phyloP scores from a whole-genome alignment of 2,113 vertebrate genomes.

The Phrynocephalus versicolor region DNA sequence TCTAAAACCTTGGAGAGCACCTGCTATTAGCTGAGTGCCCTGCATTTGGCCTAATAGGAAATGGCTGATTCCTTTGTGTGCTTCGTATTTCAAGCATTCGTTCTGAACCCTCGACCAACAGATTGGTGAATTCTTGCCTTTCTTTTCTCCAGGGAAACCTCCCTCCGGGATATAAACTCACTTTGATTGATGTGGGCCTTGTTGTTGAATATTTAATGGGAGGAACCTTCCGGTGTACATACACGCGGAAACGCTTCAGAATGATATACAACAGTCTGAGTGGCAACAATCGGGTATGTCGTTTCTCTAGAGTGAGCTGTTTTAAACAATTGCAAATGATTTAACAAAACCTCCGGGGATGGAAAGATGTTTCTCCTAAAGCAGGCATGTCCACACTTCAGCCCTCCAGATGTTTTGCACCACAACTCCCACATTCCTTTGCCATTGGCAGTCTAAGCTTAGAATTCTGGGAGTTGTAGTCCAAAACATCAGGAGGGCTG shows the following conservation, averaged over 20 bases:
- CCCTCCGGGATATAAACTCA: conserved; percentile 97
- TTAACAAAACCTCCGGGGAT: too few relatives aligned
- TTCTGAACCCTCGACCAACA: too few relatives aligned
- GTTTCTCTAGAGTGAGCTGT: not conserved
- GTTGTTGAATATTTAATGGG: conserved; percentile 98
- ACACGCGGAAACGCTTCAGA: conserved; percentile 94
- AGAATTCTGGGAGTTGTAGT: too few relatives aligned
- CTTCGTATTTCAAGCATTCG: not conserved
- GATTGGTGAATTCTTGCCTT: conserved; percentile 23
- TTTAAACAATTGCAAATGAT: not conserved
- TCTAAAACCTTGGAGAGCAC: too few relatives aligned
- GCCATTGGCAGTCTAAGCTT: too few relatives aligned
- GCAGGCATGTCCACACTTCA: too few relatives aligned
- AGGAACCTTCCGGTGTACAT: conserved; percentile 96
- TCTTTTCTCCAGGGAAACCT: conserved; percentile 87
- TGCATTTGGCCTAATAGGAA: too few relatives aligned
- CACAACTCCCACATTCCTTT: too few relatives aligned
- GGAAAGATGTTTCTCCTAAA: not conserved
- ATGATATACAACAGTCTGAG: conserved; percentile 97
- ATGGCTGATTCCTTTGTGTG: not conserved
- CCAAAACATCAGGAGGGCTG: too few relatives aligned
- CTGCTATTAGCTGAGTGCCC: too few relatives aligned
- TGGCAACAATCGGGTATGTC: conserved; percentile 88
- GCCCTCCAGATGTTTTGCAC: not conserved
- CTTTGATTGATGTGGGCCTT: conserved; percentile 94